Evolutionary conservation across 1,140 invertebrate species (phyloP).

Genomic region (Rhyacophila brunnea): DNA sequence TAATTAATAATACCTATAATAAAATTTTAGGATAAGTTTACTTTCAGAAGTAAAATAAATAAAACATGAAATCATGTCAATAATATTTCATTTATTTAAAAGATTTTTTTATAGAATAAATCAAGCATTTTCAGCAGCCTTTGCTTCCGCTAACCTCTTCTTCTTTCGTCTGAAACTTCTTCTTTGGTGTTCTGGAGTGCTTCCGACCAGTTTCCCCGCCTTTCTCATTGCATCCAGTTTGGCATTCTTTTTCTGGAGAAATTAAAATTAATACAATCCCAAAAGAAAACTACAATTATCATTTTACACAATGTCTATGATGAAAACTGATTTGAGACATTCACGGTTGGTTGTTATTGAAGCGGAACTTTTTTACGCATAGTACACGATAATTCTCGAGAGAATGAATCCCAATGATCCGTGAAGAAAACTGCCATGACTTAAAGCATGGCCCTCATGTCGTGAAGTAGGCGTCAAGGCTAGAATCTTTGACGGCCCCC

Average conservation of each 20-base stretch:
- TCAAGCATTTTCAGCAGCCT: constrained; percentile 16
- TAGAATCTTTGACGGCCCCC: too few species aligned
- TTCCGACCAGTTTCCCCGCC: constrained; percentile 46
- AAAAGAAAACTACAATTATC: background rate
- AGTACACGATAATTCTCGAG: background rate
- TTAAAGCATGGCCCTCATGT: too few species aligned
- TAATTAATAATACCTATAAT: too few species aligned
- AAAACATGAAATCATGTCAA: too few species aligned
- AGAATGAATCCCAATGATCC: too few species aligned
- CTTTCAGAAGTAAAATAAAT: too few species aligned
- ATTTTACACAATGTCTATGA: background rate
- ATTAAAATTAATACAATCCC: background rate
- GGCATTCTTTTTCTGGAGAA: constrained; percentile 47
- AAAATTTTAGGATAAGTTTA: too few species aligned
- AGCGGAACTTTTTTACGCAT: background rate
- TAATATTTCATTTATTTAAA: too few species aligned
- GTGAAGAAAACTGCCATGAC: too few species aligned
- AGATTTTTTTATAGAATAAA: too few species aligned
- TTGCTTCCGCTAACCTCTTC: constrained; percentile 34
- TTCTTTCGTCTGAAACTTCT: constrained; percentile 42
- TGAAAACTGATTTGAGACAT: background rate
- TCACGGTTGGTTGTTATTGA: background rate
- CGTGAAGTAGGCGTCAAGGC: too few species aligned
- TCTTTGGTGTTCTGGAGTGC: constrained; percentile 42
- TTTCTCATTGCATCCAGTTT: constrained; percentile 50